phyloP scores from a whole-genome alignment of 2,888 invertebrate species.

The Salpingus planirostris region DNA sequence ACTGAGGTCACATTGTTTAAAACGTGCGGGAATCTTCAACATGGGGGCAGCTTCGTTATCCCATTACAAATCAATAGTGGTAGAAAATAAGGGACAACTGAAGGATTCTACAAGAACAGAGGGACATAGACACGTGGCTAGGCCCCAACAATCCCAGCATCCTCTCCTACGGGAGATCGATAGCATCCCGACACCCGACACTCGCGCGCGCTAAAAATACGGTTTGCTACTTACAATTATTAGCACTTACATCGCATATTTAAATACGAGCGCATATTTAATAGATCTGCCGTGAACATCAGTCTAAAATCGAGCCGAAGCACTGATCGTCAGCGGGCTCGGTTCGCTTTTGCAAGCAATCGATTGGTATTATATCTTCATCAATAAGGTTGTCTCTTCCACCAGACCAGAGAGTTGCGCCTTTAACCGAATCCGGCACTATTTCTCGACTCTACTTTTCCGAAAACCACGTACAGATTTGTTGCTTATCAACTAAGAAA shows the following conservation, averaged over 20 bases:
- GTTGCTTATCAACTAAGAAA: slow-evolving; percentile 11
- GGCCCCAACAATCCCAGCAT: slow-evolving; percentile 34
- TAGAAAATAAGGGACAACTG: slow-evolving; percentile 39
- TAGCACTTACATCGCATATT: slow-evolving; percentile 36
- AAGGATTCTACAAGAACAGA: slow-evolving; percentile 39
- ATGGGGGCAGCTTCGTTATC: slow-evolving; percentile 43
- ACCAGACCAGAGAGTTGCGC: slow-evolving; percentile 11
- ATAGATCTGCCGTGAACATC: slow-evolving; percentile 33
- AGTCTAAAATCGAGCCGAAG: slow-evolving; percentile 12
- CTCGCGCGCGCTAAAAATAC: slow-evolving; percentile 27
- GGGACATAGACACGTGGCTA: slow-evolving; percentile 37
- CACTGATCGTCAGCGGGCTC: slow-evolving; percentile 12
- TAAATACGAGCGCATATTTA: slow-evolving; percentile 36
- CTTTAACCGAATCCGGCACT: slow-evolving; percentile 12
- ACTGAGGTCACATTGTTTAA: slow-evolving; percentile 46
- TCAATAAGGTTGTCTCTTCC: slow-evolving; percentile 12
- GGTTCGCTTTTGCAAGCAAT: slow-evolving; percentile 20
- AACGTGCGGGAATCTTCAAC: slow-evolving; percentile 46
- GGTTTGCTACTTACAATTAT: slow-evolving; percentile 29
- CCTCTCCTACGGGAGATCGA: slow-evolving; percentile 34
- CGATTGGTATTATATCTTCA: slow-evolving; percentile 23
- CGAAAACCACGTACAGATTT: slow-evolving; percentile 7
- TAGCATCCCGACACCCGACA: slow-evolving; percentile 31
- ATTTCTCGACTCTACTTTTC: slow-evolving; percentile 8
- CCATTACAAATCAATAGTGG: slow-evolving; percentile 41